These are phyloP conservation scores for Pseudopleuronectes americanus DNA, from an alignment of 2,797 vertebrate species.

Conservation along the genomic window DNA sequence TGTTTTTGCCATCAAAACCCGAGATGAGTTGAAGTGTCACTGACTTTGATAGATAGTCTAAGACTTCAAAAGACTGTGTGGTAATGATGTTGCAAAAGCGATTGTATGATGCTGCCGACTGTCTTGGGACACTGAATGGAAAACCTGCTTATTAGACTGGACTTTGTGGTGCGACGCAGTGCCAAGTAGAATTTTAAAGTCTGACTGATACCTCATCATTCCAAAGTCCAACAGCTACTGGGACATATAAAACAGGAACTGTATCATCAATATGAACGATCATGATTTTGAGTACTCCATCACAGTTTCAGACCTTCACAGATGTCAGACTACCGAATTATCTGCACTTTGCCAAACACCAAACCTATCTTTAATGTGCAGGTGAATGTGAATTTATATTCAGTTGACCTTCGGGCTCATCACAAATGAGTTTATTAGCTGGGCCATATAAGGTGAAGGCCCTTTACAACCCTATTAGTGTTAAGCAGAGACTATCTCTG, in stretches of 20 bases:
- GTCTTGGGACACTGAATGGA: conserved; percentile 12
- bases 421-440: conserved; percentile 85
- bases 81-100: conserved; percentile 64
- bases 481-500: conserved; percentile 73
- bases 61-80: conserved; percentile 64
- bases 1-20: conserved; percentile 57
- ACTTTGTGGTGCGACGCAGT: conserved; percentile 54
- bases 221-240: conserved; percentile 44
- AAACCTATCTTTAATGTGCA: conserved; percentile 27
- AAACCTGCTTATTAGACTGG: conserved; percentile 32
- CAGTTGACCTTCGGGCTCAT: conserved; percentile 85
- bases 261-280: neutral
- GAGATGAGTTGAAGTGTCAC: conserved; percentile 60
- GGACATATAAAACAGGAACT: conserved; percentile 9
- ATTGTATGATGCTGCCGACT: conserved; percentile 53
- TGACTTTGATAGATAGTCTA: conserved; percentile 62
- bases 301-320: neutral
- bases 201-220: conserved; percentile 35
- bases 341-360: conserved; percentile 11
- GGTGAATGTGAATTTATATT: conserved; percentile 57
- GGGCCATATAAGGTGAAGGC: conserved; percentile 76
- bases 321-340: conserved; percentile 4
- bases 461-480: conserved; percentile 81
- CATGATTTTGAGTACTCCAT: conserved; percentile 16
- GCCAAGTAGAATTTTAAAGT: conserved; percentile 57